Base-by-base conservation (phyloP, 2,113 vertebrate genomes). In the Cettia cetti region DNA sequence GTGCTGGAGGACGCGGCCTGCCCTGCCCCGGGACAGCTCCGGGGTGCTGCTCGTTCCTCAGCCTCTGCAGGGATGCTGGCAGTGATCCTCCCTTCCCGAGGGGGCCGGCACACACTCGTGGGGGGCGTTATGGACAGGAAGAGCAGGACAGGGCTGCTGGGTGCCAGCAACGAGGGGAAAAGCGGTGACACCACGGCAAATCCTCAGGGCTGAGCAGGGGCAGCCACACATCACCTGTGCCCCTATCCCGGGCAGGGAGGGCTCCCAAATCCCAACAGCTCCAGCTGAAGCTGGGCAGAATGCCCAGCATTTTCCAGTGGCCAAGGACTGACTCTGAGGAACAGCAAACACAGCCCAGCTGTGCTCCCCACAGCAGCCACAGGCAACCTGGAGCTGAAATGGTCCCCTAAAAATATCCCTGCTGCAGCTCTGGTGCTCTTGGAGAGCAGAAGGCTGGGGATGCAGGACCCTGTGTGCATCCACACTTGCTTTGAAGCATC, bases 321-420 rank as follows among this genome's bases (percentile, higher is more conserved):
- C 45, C 42, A 11, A 37, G 69, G 60, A 33, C 20, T 13, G 33
- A 1, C 30, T 37, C 40, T 10, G 60, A 24, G 44, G 49, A 45
- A 23, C 4, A 24, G 33, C 26, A 44, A 37, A 53, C 1, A 1
- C 22, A 56, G 44, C 42, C 0, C 3, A 71, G 69, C 23, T 3
- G 3, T 15, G 35, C 54, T 64, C 17, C 75, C n/a, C 1, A 22
- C 72, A 39, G 21, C 24, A 6, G 9, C 17, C 22, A 1, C 54
- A 5, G 65, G 40, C 1, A 4, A 30, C 39, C n/a, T 5, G 6
- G 17, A 31, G 15, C 33, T 45, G 14, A 26, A 72, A 61, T 1
- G 9, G 2, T 2, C 14, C 30, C 49, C 24, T 5, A 1, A 12
- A 23, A 42, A 15, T 0, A 7, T 1, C 72, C 20, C 10, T 30